Conservation (phyloP, 2,888 invertebrate species). For the Melanophora roralis region DNA sequence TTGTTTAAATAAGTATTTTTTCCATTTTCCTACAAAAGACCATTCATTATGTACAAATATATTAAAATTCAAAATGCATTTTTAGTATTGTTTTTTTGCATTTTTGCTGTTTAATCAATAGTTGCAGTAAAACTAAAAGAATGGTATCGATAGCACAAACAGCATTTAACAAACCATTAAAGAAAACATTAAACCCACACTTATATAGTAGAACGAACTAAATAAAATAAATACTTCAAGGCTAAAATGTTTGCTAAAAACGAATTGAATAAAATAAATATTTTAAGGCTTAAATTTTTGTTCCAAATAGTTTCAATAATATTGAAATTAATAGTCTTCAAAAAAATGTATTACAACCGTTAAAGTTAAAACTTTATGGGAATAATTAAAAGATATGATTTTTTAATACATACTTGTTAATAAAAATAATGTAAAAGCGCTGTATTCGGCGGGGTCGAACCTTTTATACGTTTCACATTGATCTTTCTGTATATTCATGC, state of each 20-base stretch:
- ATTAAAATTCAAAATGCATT: constrained; percentile 45
- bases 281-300: constrained; percentile 48
- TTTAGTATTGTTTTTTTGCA: not conserved
- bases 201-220: not conserved
- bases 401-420: too few relatives aligned
- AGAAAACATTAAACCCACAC: not conserved
- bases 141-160: not conserved
- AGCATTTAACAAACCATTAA: constrained; percentile 19
- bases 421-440: too few relatives aligned
- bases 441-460: too few relatives aligned
- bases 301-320: constrained; percentile 7
- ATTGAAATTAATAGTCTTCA: too few relatives aligned
- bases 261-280: constrained; percentile 38
- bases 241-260: constrained; percentile 35
- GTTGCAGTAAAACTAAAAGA: not conserved
- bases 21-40: not conserved
- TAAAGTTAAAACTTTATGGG: too few relatives aligned
- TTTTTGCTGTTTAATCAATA: constrained; percentile 12
- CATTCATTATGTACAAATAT: too few relatives aligned
- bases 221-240: not conserved
- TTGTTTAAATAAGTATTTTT: not conserved
- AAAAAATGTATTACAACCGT: too few relatives aligned
- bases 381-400: too few relatives aligned
- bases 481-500: too few relatives aligned
- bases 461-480: too few relatives aligned